phyloP scores from a whole-genome alignment of 2,113 vertebrate species.

The Petromus typicus region DNA sequence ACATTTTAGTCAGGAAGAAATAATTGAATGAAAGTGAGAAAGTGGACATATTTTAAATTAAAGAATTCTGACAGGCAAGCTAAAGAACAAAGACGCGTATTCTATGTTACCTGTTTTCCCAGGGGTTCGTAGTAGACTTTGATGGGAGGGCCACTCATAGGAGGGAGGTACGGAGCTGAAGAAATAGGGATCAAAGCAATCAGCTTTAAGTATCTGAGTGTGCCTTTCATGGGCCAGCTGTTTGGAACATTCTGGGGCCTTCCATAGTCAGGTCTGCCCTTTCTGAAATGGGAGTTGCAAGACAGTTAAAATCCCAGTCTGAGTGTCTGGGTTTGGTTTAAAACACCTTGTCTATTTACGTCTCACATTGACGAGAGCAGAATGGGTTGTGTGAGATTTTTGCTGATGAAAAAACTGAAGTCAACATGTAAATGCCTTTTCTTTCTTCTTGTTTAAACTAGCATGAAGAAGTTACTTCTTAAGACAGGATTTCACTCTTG shows the following conservation, averaged over 20 bases:
- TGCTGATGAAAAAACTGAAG: background rate
- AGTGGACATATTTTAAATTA: constrained; percentile 79
- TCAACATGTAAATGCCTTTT: background rate
- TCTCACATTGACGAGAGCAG: background rate
- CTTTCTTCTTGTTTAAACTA: background rate
- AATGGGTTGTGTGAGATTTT: background rate
- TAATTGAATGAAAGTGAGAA: constrained; percentile 76
- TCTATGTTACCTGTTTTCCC: constrained; percentile 70
- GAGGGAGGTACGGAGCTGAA: constrained; percentile 37
- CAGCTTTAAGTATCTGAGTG: constrained; percentile 40
- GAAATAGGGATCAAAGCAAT: constrained; percentile 75
- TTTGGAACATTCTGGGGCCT: constrained; percentile 45
- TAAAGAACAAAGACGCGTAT: constrained; percentile 72
- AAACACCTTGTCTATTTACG: constrained; percentile 8
- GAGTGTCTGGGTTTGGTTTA: background rate
- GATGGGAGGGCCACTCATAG: constrained; percentile 32
- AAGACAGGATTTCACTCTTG: background rate
- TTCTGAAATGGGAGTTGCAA: constrained; percentile 11
- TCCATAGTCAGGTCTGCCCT: background rate
- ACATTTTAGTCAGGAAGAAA: constrained; percentile 77
- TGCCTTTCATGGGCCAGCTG: constrained; percentile 22
- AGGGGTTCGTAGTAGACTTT: constrained; percentile 55
- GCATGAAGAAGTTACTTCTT: background rate
- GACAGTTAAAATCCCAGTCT: background rate
- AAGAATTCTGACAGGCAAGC: constrained; percentile 78